Conservation (phyloP, 2,113 vertebrate genomes). For the Quiscalus mexicanus region DNA sequence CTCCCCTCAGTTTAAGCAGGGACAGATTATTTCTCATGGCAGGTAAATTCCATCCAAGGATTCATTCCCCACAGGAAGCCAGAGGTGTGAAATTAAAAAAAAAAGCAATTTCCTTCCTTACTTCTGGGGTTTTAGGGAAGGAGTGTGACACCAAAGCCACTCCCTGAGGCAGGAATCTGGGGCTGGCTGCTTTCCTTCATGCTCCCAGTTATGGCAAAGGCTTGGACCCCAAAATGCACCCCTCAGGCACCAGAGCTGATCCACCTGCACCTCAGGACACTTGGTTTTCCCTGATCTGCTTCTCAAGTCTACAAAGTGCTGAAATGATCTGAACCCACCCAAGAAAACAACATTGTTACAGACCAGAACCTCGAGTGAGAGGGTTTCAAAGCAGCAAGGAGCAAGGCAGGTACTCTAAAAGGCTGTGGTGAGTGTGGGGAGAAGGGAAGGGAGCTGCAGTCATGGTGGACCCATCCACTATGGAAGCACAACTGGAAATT, state of each 20-base stretch:
- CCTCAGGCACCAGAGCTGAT: not conserved
- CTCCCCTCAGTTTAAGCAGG: not conserved
- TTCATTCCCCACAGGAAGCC: not conserved
- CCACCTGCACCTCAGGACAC: not conserved
- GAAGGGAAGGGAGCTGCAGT: conserved; percentile 27
- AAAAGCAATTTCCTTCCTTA: not conserved
- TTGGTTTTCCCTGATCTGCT: rapidly evolving
- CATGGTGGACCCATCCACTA: conserved; percentile 40
- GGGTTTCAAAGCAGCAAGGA: not conserved
- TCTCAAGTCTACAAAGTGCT: not conserved
- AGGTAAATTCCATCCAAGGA: not conserved
- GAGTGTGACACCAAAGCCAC: not conserved
- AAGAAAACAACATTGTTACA: not conserved
- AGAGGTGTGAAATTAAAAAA: not conserved
- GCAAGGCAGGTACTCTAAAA: not conserved
- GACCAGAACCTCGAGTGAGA: rapidly evolving
- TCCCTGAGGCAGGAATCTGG: not conserved
- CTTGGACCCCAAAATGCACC: not conserved
- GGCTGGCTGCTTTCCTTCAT: rapidly evolving
- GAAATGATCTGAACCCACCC: not conserved
- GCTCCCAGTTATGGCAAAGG: not conserved
- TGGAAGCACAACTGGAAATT: conserved; percentile 9
- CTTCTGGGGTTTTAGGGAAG: not conserved
- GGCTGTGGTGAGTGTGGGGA: not conserved
- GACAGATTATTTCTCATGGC: not conserved